Percentiles rank a stretch among this genome's conserved stretches.
Conservation (phyloP, 2,113 vertebrate genomes). For the Gadus macrocephalus region DNA sequence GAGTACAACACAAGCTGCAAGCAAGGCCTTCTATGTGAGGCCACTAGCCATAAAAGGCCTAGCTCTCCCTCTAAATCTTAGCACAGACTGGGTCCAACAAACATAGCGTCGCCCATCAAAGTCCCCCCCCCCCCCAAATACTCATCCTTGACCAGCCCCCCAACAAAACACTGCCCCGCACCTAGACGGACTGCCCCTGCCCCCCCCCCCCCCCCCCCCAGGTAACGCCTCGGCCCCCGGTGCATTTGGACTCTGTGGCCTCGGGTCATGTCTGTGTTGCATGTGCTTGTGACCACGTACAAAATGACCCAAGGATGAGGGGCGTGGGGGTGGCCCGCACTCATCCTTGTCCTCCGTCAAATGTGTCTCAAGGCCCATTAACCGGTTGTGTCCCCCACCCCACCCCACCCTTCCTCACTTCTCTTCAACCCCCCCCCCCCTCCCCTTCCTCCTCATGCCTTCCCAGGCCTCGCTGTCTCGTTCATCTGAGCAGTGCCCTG, state of each 20-base stretch:
- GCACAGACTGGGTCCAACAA: neutral
- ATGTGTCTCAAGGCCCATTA: constrained; percentile 19
- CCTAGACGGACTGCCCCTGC: constrained; percentile 76
- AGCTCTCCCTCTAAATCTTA: neutral
- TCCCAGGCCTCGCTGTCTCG: constrained; percentile 85
- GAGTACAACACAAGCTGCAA: constrained; percentile 43
- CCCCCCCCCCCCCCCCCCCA: constrained; percentile 81
- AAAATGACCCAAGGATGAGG: neutral
- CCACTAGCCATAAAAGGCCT: neutral
- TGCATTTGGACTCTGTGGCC: neutral
- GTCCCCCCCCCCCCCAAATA: constrained; percentile 28
- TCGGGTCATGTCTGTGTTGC: neutral
- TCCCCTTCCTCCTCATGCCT: constrained; percentile 20
- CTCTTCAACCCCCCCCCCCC: constrained; percentile 35
- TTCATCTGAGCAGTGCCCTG: constrained; percentile 84
- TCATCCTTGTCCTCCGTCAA: constrained; percentile 1
- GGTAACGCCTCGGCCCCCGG: constrained; percentile 59
- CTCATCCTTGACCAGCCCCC: constrained; percentile 80
- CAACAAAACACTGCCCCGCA: constrained; percentile 64
- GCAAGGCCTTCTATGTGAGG: neutral
- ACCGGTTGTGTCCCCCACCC: neutral
- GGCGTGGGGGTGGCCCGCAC: neutral
- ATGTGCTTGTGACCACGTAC: constrained; percentile 1
- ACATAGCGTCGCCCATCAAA: neutral
- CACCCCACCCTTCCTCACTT: constrained; percentile 19